Evolutionary conservation across 1,140 invertebrate species (phyloP).

Genomic region (Onthophagus taurus): DNA sequence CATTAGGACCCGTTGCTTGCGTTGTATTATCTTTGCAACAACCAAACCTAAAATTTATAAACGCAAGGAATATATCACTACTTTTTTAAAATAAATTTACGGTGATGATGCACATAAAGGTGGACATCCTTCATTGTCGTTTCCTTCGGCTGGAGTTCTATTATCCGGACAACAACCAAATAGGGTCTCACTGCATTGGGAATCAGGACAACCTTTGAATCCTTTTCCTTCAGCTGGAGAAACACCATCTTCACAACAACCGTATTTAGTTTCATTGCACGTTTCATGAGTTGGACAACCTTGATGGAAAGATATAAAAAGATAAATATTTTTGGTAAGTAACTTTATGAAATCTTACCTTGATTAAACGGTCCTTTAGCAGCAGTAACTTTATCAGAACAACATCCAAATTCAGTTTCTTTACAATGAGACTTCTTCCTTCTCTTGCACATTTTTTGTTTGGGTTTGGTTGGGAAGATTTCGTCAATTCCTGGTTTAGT

Average conservation of each 20-base stretch:
- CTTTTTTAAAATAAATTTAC: slow-evolving; percentile 43
- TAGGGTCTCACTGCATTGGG: slow-evolving; percentile 64
- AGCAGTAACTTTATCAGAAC: slow-evolving; percentile 71
- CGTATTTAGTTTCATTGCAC: slow-evolving; percentile 70
- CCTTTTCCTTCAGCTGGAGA: slow-evolving; percentile 66
- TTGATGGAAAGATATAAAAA: too few species aligned
- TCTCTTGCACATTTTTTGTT: slow-evolving; percentile 50
- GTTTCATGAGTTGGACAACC: slow-evolving; percentile 63
- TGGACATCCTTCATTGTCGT: slow-evolving; percentile 74
- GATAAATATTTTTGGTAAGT: too few species aligned
- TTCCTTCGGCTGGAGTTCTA: slow-evolving; percentile 66
- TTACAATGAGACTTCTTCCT: slow-evolving; percentile 53
- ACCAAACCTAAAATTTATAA: slow-evolving; percentile 46
- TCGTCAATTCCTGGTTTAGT: slow-evolving; percentile 19
- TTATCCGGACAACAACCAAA: slow-evolving; percentile 83
- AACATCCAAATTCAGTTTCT: slow-evolving; percentile 74
- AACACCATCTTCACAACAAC: slow-evolving; percentile 84
- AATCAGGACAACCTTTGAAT: slow-evolving; percentile 64
- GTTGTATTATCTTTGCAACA: slow-evolving; percentile 71
- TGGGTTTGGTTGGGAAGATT: slow-evolving; percentile 40
- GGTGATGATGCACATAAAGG: too few species aligned
- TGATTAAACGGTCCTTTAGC: slow-evolving; percentile 78
- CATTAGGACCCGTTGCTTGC: slow-evolving; percentile 54
- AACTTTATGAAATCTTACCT: slow-evolving; percentile 47
- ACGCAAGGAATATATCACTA: slow-evolving; percentile 66